These are phyloP conservation scores for Microctonus aethiopoides DNA, from an alignment of 2,888 invertebrate genomes.

Conservation along the genomic window DNA sequence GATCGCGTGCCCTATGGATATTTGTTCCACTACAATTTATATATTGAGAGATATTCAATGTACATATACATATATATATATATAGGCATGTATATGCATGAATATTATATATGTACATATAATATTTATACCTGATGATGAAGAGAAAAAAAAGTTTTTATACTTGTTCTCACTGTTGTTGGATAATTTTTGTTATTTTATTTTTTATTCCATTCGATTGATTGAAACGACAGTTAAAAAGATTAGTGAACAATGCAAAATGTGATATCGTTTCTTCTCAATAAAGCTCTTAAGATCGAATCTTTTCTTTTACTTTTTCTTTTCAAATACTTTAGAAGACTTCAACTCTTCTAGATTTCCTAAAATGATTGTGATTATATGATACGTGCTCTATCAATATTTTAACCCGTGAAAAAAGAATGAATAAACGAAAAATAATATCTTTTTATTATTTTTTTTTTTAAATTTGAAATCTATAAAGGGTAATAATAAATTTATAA, in stretches of 20 bases:
- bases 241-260: constrained; percentile 2
- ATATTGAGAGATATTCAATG: background rate
- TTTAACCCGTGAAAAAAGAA: too few species aligned
- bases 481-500: too few species aligned
- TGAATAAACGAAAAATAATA: too few species aligned
- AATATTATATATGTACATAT: background rate
- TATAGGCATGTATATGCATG: too few species aligned
- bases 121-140: constrained; percentile 16
- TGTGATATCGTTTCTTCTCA: constrained; percentile 5
- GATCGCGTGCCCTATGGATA: constrained; percentile 38
- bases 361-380: background rate
- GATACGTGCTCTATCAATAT: background rate
- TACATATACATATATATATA: too few species aligned
- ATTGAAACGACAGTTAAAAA: background rate
- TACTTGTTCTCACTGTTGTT: background rate
- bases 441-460: too few species aligned
- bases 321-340: background rate
- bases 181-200: background rate
- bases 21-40: constrained; percentile 32
- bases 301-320: background rate
- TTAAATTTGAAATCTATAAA: too few species aligned
- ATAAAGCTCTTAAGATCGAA: background rate
- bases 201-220: constrained; percentile 1
- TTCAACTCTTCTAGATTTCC: constrained; percentile 1
- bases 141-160: background rate